Conservation (phyloP, 2,888 invertebrate genomes). For the Andrena dorsata region DNA sequence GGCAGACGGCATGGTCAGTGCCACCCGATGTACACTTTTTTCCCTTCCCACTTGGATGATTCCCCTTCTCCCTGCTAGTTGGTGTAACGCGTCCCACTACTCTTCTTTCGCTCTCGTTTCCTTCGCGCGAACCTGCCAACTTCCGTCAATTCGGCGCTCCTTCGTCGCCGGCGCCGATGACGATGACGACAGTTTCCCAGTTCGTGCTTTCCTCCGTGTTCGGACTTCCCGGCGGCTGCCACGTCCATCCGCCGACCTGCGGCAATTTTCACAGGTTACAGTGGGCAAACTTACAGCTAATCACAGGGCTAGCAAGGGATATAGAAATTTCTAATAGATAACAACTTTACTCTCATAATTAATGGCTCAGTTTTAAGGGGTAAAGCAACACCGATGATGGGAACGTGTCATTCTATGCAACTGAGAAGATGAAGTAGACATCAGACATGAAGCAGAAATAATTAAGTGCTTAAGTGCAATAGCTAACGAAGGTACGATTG, state of each 20-base stretch:
- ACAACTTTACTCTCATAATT: no score
- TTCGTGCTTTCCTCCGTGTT: conserved; percentile 69
- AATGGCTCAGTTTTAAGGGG: no score
- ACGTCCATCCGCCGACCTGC: conserved; percentile 79
- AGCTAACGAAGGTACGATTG: no score
- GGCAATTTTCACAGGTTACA: not conserved
- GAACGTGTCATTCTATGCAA: no score
- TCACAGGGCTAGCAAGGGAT: not conserved
- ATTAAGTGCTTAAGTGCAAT: no score
- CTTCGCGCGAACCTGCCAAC: conserved; percentile 62
- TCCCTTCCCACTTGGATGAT: conserved; percentile 4
- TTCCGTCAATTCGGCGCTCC: conserved; percentile 64
- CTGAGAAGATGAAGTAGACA: no score
- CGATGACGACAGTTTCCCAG: conserved; percentile 57
- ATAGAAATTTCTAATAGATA: no score
- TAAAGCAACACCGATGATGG: no score
- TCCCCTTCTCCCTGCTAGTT: conserved; percentile 13
- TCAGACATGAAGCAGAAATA: no score
- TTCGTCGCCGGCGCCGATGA: conserved; percentile 59
- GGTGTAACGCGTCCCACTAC: conserved; percentile 20
- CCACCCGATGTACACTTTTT: conserved; percentile 15
- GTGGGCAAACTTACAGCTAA: not conserved
- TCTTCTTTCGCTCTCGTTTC: conserved; percentile 67
- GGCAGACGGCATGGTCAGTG: conserved; percentile 24
- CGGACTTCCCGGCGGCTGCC: conserved; percentile 74